phyloP scores from a whole-genome alignment of 2,888 invertebrate species.

The Acholoe squamosa region DNA sequence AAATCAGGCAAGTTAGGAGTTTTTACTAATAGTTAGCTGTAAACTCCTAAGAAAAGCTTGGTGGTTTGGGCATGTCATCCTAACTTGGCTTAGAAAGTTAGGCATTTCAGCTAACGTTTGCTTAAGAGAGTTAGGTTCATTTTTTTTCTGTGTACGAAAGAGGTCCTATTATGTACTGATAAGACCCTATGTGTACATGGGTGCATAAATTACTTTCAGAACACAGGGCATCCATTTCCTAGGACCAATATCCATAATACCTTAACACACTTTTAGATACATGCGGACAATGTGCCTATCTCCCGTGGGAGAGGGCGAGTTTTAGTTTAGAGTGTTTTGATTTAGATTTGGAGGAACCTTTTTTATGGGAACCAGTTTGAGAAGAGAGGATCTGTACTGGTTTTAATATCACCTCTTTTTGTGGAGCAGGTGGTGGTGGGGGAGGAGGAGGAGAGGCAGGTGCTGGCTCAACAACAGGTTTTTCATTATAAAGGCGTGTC shows the following conservation, averaged over 20 bases:
- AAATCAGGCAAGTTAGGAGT: no score
- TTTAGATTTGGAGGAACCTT: neutral
- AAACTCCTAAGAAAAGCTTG: no score
- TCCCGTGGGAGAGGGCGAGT: slow-evolving; percentile 17
- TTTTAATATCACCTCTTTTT: neutral
- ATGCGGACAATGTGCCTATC: neutral
- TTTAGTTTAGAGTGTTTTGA: slow-evolving; percentile 30
- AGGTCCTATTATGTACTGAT: no score
- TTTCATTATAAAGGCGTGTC: neutral
- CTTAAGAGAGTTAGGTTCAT: no score
- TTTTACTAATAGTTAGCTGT: no score
- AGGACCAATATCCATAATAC: neutral
- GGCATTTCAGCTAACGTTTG: no score
- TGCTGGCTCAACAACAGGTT: neutral
- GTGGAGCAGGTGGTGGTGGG: neutral
- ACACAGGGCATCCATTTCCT: no score
- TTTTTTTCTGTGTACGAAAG: no score
- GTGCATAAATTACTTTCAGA: no score
- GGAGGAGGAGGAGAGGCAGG: neutral
- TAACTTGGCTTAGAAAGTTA: no score
- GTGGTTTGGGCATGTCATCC: no score
- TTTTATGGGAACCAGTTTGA: neutral
- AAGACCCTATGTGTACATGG: no score
- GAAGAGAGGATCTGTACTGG: neutral
- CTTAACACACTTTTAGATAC: neutral